Conservation (phyloP, 2,113 vertebrate species). For the Archocentrus centrarchus region DNA sequence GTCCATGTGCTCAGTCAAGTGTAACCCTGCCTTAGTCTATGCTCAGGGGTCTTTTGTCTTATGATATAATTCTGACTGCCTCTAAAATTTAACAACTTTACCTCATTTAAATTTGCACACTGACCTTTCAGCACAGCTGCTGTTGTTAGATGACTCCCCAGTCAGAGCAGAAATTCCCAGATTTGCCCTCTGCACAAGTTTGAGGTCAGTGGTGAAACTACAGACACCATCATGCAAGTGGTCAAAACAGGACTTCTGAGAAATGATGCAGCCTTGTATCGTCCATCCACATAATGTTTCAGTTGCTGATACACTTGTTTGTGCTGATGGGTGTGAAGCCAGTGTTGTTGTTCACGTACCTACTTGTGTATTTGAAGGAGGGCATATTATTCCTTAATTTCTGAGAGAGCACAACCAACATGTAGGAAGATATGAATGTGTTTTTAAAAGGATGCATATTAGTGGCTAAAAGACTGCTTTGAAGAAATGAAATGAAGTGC, state of each 20-base stretch:
- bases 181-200: background rate
- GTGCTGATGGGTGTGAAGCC: background rate
- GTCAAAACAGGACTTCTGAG: background rate
- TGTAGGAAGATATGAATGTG: background rate
- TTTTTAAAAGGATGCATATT: background rate
- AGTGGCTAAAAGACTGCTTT: background rate
- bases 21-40: too few species aligned
- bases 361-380: background rate
- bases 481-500: background rate
- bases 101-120: background rate
- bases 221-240: background rate
- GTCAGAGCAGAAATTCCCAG: background rate
- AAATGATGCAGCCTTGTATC: background rate
- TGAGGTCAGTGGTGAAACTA: background rate
- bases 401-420: background rate
- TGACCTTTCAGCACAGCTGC: background rate
- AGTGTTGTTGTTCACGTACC: background rate
- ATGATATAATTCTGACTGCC: background rate
- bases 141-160: background rate
- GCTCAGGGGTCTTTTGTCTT: too few species aligned
- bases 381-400: background rate
- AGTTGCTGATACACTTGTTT: background rate
- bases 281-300: background rate
- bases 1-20: background rate
- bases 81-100: background rate